Evolutionary conservation across 23 tunicate genomes (phyloP).

Genomic region (Ascidia mentula): DNA sequence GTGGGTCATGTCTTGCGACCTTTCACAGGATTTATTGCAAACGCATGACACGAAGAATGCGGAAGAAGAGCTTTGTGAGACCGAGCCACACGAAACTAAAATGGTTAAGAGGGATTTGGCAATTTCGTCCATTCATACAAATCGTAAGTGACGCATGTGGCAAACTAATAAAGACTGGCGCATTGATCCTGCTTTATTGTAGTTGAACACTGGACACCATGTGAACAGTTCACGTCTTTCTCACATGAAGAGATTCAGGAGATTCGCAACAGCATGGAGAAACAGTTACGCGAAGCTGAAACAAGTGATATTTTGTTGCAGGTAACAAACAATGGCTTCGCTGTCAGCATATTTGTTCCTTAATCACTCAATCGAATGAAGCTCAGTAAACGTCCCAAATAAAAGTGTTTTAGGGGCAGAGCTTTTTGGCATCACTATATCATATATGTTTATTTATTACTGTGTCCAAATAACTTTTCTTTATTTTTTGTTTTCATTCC

Average conservation of each 20-base stretch:
- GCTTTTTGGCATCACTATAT: too few relatives aligned
- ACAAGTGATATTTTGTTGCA: not conserved
- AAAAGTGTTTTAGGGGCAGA: too few relatives aligned
- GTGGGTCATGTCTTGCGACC: too few relatives aligned
- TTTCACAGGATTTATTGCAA: too few relatives aligned
- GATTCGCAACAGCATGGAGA: constrained; percentile 52
- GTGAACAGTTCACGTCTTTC: constrained; percentile 8
- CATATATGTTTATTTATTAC: too few relatives aligned
- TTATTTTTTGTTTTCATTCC: too few relatives aligned
- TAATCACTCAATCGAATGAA: too few relatives aligned
- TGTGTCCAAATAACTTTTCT: too few relatives aligned
- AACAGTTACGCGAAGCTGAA: constrained; percentile 22
- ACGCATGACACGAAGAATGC: not conserved
- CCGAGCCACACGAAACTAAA: not conserved
- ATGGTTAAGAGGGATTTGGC: constrained; percentile 24
- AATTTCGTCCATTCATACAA: constrained; percentile 64
- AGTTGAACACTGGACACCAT: constrained; percentile 36
- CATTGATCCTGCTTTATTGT: not conserved
- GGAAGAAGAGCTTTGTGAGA: not conserved
- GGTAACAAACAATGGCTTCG: too few relatives aligned
- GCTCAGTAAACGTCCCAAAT: too few relatives aligned
- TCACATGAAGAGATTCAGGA: constrained; percentile 44
- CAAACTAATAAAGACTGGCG: too few relatives aligned
- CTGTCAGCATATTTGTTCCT: too few relatives aligned
- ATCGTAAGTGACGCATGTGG: constrained; percentile 11